Evolutionary conservation across 2,113 vertebrate genomes (phyloP).

Genomic region (Verasper variegatus): DNA sequence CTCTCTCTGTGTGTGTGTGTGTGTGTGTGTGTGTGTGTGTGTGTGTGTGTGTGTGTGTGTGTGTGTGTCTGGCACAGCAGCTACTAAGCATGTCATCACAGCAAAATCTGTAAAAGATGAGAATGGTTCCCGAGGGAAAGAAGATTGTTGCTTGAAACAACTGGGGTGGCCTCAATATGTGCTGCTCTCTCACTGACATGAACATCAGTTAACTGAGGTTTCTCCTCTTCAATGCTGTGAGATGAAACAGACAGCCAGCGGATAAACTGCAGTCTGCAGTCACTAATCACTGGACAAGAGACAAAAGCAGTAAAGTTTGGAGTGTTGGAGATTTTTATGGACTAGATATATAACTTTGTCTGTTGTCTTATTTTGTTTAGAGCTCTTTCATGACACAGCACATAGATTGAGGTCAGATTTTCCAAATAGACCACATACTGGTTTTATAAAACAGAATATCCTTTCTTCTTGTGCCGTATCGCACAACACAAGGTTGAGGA

Average conservation of each 20-base stretch:
- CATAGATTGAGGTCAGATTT: too few relatives aligned
- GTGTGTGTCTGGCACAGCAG: slow-evolving; percentile 27
- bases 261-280: background rate
- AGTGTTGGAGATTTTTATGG: background rate
- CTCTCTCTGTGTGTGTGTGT: slow-evolving; percentile 1
- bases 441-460: too few relatives aligned
- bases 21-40: slow-evolving; percentile 12
- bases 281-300: background rate
- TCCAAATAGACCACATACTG: too few relatives aligned
- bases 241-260: background rate
- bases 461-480: too few relatives aligned
- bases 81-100: slow-evolving; percentile 54
- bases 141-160: slow-evolving; percentile 7
- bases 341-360: too few relatives aligned
- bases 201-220: background rate
- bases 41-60: slow-evolving; percentile 16
- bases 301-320: background rate
- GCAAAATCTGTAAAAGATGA: slow-evolving; percentile 26
- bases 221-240: background rate
- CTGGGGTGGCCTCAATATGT: background rate
- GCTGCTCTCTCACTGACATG: background rate
- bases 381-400: too few relatives aligned
- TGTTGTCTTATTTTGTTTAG: too few relatives aligned
- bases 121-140: slow-evolving; percentile 31
- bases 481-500: too few relatives aligned